A percentile compares a stretch with the other conserved stretches of the same genome.
Conservation (phyloP, 2,888 invertebrate genomes). For the Megastigmus dorsalis region DNA sequence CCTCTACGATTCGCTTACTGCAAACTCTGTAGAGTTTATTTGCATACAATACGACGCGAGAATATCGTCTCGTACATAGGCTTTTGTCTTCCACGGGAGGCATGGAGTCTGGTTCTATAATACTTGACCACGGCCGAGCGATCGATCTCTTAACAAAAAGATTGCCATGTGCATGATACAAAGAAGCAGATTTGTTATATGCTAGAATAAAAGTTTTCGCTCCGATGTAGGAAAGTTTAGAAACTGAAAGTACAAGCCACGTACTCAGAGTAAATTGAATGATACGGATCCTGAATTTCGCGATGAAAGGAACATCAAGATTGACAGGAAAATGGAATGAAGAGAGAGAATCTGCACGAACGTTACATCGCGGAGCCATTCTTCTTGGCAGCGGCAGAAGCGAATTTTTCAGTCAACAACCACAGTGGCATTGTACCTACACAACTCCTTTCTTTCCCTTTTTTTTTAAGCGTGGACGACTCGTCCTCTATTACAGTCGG, state of each 20-base stretch:
- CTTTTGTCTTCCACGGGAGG: conserved; percentile 34
- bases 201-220: not conserved
- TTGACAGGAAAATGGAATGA: conserved; percentile 18
- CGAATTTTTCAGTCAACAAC: conserved; percentile 19
- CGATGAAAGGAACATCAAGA: not conserved
- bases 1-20: conserved; percentile 7
- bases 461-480: not conserved
- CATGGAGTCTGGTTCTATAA: conserved; percentile 19
- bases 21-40: conserved; percentile 19
- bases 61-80: conserved; percentile 18
- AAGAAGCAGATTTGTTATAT: not conserved
- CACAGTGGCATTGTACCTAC: not conserved
- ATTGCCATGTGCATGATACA: not conserved
- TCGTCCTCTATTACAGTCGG: not conserved
- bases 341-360: conserved; percentile 9
- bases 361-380: not conserved
- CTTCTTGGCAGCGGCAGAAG: not conserved
- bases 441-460: too few species aligned
- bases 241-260: not conserved
- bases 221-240: not conserved
- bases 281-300: not conserved
- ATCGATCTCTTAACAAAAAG: conserved; percentile 34
- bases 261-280: not conserved
- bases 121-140: conserved; percentile 22
- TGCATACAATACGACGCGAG: conserved; percentile 48